Conservation (phyloP, 1,140 invertebrate genomes). For the Goniozus legneri region DNA sequence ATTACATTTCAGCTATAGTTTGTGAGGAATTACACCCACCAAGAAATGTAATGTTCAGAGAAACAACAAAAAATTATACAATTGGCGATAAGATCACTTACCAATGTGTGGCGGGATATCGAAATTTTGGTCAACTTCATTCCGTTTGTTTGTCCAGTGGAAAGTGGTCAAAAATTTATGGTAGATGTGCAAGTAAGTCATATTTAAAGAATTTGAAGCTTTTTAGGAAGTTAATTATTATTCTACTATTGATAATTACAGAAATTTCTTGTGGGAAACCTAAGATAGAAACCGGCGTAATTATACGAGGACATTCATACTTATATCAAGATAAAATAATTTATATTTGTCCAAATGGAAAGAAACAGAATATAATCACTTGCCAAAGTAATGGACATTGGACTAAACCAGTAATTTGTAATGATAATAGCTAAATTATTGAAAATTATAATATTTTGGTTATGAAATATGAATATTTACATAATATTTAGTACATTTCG, state of each 20-base stretch:
- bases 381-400: conserved; percentile 38
- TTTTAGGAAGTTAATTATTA: conserved; percentile 6
- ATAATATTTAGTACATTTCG: neutral
- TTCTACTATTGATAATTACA: conserved; percentile 22
- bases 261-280: conserved; percentile 50
- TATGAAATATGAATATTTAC: no score
- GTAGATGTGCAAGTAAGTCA: conserved; percentile 56
- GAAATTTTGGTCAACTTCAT: conserved; percentile 50
- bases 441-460: no score
- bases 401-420: conserved; percentile 29
- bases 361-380: conserved; percentile 27
- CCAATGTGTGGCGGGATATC: conserved; percentile 52
- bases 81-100: conserved; percentile 51
- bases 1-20: conserved; percentile 34
- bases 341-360: conserved; percentile 48
- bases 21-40: conserved; percentile 38
- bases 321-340: conserved; percentile 51
- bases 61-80: conserved; percentile 32
- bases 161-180: conserved; percentile 57
- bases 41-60: conserved; percentile 19
- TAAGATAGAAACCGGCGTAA: conserved; percentile 32
- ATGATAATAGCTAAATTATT: neutral
- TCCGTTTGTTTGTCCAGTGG: conserved; percentile 52
- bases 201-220: neutral
- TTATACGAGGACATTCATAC: conserved; percentile 51